Percentiles rank a stretch among this genome's conserved stretches.
Evolutionary conservation across 2,888 invertebrate genomes (phyloP).

Genomic region (Amiota minor): DNA sequence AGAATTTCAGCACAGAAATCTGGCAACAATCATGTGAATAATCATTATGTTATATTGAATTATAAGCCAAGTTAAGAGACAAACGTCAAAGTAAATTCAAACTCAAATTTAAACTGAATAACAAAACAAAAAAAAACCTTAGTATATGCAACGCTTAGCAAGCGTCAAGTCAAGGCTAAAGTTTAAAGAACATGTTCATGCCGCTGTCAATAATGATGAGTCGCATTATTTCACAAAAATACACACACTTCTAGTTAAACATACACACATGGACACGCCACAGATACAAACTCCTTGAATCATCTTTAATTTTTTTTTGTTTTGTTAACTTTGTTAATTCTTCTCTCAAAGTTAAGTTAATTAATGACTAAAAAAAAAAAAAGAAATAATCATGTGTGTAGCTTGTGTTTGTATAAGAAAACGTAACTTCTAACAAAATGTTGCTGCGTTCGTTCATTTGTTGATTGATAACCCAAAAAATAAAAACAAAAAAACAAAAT

Average conservation of each 20-base stretch:
- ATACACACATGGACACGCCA: too few species aligned
- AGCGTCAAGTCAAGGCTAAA: constrained; percentile 57
- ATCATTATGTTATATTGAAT: too few species aligned
- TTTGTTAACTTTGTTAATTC: too few species aligned
- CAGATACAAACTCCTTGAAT: too few species aligned
- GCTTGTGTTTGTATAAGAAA: constrained; percentile 9
- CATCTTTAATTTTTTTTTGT: too few species aligned
- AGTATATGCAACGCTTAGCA: constrained; percentile 39
- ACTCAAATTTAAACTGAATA: constrained; percentile 37
- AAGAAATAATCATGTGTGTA: constrained; percentile 9
- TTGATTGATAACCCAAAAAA: constrained; percentile 67
- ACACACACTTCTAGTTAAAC: neutral
- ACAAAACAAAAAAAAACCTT: constrained; percentile 17
- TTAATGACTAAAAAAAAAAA: constrained; percentile 60
- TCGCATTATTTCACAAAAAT: constrained; percentile 38
- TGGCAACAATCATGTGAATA: constrained; percentile 61
- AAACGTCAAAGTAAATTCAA: too few species aligned
- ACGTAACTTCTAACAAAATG: neutral
- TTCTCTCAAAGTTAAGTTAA: constrained; percentile 39
- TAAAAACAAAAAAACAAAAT: constrained; percentile 12
- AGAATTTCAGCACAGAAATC: constrained; percentile 27
- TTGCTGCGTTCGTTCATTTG: neutral
- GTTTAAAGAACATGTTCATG: constrained; percentile 64
- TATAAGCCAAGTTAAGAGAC: constrained; percentile 4
- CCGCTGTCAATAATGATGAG: constrained; percentile 65